Percentiles rank a stretch among this genome's conserved stretches.
Conservation (phyloP, 2,888 invertebrate genomes). For the Adela reaumurella region DNA sequence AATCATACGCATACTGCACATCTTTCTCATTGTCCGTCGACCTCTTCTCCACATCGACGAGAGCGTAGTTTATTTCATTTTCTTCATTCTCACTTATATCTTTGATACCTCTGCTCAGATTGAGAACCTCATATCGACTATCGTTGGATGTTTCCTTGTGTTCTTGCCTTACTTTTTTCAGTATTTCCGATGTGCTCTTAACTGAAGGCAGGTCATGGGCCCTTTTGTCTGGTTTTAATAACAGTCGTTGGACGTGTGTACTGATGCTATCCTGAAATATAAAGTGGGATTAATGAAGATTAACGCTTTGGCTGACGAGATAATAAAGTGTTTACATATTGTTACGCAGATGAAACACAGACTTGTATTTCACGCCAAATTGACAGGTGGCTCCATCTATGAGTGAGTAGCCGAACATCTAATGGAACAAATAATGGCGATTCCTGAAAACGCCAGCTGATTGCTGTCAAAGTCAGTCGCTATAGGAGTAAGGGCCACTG, state of each 20-base stretch:
- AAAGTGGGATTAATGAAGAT: too few relatives aligned
- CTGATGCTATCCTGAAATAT: constrained; percentile 26
- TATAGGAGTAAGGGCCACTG: too few relatives aligned
- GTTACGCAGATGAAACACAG: too few relatives aligned
- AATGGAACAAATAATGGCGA: too few relatives aligned
- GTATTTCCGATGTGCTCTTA: constrained; percentile 29
- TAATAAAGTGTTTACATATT: too few relatives aligned
- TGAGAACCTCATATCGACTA: constrained; percentile 40
- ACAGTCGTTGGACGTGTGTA: constrained; percentile 25
- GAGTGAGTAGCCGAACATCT: too few relatives aligned
- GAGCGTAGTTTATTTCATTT: constrained; percentile 20
- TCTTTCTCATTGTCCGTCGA: constrained; percentile 21
- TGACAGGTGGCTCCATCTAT: too few relatives aligned
- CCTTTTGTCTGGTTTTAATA: constrained; percentile 27
- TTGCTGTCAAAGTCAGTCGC: too few relatives aligned
- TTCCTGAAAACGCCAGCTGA: too few relatives aligned
- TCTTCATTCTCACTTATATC: constrained; percentile 15
- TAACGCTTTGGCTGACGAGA: too few relatives aligned
- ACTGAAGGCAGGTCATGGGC: constrained; percentile 18
- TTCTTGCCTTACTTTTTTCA: constrained; percentile 38
- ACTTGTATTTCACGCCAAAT: too few relatives aligned
- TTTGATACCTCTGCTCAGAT: constrained; percentile 34
- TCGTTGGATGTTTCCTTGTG: constrained; percentile 28
- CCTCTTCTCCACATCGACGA: constrained; percentile 29
- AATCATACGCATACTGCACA: constrained; percentile 37